Percentiles rank a stretch among this genome's conserved stretches.
These are phyloP conservation scores for Lepus townsendii DNA, from an alignment of 2,797 vertebrate genomes.

Conservation along the genomic window DNA sequence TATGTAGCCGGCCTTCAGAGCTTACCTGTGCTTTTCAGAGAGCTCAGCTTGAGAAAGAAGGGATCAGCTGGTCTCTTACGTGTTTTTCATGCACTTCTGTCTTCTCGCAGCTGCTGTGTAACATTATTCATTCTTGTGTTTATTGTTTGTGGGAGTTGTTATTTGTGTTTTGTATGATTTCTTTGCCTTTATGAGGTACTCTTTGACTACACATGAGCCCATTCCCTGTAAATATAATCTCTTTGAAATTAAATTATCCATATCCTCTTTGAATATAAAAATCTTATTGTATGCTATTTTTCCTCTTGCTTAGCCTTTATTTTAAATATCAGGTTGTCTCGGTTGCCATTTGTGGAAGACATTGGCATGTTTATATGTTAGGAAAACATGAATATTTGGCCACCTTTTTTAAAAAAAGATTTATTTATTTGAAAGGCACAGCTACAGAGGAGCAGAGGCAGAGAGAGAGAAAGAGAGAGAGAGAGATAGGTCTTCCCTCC, in stretches of 20 bases:
- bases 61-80: slow-evolving; percentile 6
- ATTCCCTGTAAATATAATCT: slow-evolving; percentile 47
- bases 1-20: slow-evolving; percentile 1
- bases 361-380: slow-evolving; percentile 3
- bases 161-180: slow-evolving; percentile 30
- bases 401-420: background rate
- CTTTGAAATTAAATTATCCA: slow-evolving; percentile 67
- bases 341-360: slow-evolving; percentile 20
- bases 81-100: slow-evolving; percentile 43
- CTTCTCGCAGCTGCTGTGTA: slow-evolving; percentile 48
- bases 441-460: too few relatives aligned
- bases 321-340: slow-evolving; percentile 32
- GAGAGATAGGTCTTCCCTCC: too few relatives aligned
- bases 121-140: slow-evolving; percentile 33
- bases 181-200: slow-evolving; percentile 31
- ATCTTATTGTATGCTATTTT: slow-evolving; percentile 65
- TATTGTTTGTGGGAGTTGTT: slow-evolving; percentile 22
- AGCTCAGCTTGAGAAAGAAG: slow-evolving; percentile 36
- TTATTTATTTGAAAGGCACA: too few relatives aligned
- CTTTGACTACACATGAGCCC: background rate
- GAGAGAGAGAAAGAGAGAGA: too few relatives aligned
- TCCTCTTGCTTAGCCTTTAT: slow-evolving; percentile 62
- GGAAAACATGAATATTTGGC: slow-evolving; percentile 59
- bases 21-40: background rate
- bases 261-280: slow-evolving; percentile 20